Percentiles rank a stretch among this genome's conserved stretches.
Conservation (phyloP, 2,113 vertebrate species). For the Cepphus grylle region DNA sequence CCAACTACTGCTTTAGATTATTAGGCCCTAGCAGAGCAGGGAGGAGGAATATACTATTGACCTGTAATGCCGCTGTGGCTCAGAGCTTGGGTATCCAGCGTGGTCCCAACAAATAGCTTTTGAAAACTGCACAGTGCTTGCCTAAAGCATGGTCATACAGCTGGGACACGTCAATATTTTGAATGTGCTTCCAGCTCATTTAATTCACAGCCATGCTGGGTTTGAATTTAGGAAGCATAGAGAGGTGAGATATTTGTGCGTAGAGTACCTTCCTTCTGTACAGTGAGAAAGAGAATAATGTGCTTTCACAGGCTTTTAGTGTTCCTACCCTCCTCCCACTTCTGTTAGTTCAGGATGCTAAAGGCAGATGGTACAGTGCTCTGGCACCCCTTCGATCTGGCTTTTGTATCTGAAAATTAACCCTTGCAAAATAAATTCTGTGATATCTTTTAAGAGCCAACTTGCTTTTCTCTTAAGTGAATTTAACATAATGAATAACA, state of each 20-base stretch:
- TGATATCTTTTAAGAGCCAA: neutral
- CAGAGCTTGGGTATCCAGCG: neutral
- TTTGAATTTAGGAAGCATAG: neutral
- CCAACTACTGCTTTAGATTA: neutral
- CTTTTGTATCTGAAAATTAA: neutral
- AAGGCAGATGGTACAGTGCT: constrained; percentile 47
- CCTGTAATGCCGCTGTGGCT: neutral
- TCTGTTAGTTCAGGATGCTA: constrained; percentile 36
- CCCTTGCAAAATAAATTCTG: neutral
- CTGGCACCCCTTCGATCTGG: neutral
- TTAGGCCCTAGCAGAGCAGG: neutral
- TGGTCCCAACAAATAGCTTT: constrained; percentile 11
- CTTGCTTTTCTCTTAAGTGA: neutral
- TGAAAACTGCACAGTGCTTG: neutral
- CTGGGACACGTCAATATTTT: neutral
- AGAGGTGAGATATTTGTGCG: neutral
- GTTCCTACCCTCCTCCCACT: constrained; percentile 60
- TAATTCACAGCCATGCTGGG: neutral
- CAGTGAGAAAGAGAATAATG: constrained; percentile 17
- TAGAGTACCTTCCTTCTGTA: constrained; percentile 14
- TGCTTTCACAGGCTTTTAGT: constrained; percentile 19
- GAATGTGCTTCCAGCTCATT: neutral
- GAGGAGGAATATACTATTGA: neutral
- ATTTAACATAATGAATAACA: neutral
- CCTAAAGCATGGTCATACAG: neutral